Evolutionary conservation across 2,797 vertebrate species (phyloP), one percentile per base, ranked within the genome.

Genomic region (Rhynchotus rufescens): DNA sequence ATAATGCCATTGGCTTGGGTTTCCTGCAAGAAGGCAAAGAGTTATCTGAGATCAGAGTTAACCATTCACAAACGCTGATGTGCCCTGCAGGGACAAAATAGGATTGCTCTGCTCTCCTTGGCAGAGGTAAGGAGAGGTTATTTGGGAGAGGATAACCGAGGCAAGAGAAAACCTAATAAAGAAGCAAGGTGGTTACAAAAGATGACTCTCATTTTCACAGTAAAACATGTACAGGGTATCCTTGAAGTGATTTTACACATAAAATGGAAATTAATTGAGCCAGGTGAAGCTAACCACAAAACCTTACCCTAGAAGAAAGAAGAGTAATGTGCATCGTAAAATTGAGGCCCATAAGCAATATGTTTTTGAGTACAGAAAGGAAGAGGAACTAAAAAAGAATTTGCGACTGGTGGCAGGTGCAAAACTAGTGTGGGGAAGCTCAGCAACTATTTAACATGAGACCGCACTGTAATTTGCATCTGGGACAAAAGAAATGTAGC

Each of bases 41-140:
- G 88, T 79, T 96, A 95, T 97, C 92, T 93, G 88, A 89, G 84
- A 95, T 93, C 92, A 87, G 84, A 92, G 96, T 97, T 97, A 97
- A 94, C 92, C 87, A 96, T 93, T 96, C 94, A 94, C 79, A 90
- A 84, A 79, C 28, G 69, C 74, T 89, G 73, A 72, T 45, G 40
- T 87, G 80, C 82, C 94, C 92, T 30, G 34, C 60, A 64, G 86
- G 83, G 52, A 64, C 84, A 86, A 80, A 97, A 83, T 89, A 86
- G 60, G 72, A 93, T 92, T 56, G 21, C 73, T 81, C 52, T 83
- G 26, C 75, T 86, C 49, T 65, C 67, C 45, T 81, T 86, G 93
- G 85, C 66, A 54, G 71, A 75, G 88, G 57, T 85, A 92, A 92
- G 89, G 74, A 84, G 71, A 91, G 90, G 38, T 86, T 87, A 69